These are phyloP conservation scores for Xestoiulus laeticollis DNA, from an alignment of 2,888 invertebrate species.

Conservation along the genomic window DNA sequence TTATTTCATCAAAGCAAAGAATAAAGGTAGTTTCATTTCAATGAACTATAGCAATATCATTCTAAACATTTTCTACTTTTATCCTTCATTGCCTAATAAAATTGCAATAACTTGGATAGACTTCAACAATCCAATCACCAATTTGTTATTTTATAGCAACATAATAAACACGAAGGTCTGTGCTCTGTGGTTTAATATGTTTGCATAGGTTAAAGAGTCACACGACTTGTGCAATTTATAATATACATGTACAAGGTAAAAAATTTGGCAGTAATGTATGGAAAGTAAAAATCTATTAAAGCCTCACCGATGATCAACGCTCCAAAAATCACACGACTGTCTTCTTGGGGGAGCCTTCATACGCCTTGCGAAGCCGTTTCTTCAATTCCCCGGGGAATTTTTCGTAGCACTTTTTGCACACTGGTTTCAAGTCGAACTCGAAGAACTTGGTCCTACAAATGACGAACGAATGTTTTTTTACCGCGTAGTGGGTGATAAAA, in stretches of 20 bases:
- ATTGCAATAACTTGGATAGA: too few species aligned
- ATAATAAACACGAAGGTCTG: background rate
- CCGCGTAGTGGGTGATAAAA: background rate
- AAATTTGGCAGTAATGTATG: background rate
- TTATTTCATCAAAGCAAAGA: too few species aligned
- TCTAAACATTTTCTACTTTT: background rate
- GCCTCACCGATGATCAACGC: background rate
- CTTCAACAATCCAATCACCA: too few species aligned
- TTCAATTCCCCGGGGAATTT: constrained; percentile 93
- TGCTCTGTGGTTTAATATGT: background rate
- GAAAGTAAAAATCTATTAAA: background rate
- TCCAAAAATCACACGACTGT: constrained; percentile 53
- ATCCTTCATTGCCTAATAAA: background rate
- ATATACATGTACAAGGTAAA: background rate
- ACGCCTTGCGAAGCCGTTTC: constrained; percentile 85
- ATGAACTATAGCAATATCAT: background rate
- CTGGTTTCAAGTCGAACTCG: constrained; percentile 97
- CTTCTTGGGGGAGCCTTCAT: constrained; percentile 59
- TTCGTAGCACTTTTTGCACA: constrained; percentile 98
- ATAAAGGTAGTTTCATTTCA: too few species aligned
- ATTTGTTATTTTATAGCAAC: background rate
- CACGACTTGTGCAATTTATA: background rate
- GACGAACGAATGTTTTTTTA: background rate
- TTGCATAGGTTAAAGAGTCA: background rate
- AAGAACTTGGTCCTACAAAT: constrained; percentile 84